These are phyloP conservation scores for Pachyuromys duprasi DNA, from an alignment of 2,797 vertebrate genomes.

Conservation along the genomic window DNA sequence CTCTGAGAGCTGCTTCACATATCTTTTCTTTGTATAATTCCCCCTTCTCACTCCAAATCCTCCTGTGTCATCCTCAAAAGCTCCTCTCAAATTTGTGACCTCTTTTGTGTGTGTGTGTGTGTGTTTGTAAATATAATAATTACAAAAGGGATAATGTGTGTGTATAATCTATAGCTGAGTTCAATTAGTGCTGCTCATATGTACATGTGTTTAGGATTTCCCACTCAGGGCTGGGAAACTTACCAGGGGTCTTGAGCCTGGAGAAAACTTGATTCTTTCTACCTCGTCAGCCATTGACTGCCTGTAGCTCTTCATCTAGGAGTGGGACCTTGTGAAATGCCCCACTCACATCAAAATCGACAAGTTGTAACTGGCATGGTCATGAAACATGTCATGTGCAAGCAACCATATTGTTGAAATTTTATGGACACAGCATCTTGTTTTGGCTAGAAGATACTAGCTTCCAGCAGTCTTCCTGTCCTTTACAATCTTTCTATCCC, in stretches of 20 bases:
- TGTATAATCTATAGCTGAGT: background rate
- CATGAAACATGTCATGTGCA: background rate
- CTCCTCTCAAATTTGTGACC: background rate
- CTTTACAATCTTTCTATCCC: background rate
- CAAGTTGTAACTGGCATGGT: background rate
- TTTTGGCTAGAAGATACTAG: background rate
- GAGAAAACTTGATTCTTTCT: background rate
- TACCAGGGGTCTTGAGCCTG: too few relatives aligned
- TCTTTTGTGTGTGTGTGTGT: background rate
- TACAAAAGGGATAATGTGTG: background rate
- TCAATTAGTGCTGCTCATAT: background rate
- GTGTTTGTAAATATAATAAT: background rate
- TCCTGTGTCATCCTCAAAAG: background rate
- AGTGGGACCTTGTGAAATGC: too few relatives aligned
- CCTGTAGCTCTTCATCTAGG: background rate
- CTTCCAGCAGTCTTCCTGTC: background rate
- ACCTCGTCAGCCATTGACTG: background rate
- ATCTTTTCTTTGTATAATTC: background rate
- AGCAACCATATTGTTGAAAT: background rate
- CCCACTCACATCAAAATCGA: background rate
- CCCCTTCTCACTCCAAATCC: background rate
- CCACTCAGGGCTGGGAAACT: background rate
- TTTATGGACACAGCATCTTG: background rate
- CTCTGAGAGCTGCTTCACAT: background rate
- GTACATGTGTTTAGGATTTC: too few relatives aligned